Conservation (phyloP, 2,113 vertebrate species). For the Lota lota region DNA sequence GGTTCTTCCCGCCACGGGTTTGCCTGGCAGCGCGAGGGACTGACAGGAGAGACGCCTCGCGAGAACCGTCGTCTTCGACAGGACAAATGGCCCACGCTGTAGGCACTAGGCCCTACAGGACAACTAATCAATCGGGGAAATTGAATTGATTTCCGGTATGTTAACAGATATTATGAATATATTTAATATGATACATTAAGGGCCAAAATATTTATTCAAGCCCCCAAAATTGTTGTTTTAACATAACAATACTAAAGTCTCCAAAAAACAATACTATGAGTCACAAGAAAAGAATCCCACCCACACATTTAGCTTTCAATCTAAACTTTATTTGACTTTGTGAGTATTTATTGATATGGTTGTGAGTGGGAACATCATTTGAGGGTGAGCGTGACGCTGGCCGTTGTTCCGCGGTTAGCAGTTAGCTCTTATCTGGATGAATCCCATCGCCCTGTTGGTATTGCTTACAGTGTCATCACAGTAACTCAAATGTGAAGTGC, state of each 20-base stretch:
- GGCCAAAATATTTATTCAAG: too few species aligned
- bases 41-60: too few species aligned
- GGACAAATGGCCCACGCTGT: too few species aligned
- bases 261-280: constrained; percentile 1
- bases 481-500: constrained; percentile 35
- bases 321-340: constrained; percentile 60
- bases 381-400: constrained; percentile 34
- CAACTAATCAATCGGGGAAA: too few species aligned
- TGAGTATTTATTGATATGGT: constrained; percentile 40
- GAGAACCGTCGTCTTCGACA: too few species aligned
- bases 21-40: too few species aligned
- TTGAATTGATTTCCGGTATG: too few species aligned
- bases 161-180: too few species aligned
- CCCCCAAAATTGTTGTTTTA: too few species aligned
- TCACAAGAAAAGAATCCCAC: neutral
- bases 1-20: too few species aligned
- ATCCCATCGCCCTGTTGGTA: constrained; percentile 24
- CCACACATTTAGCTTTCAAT: constrained; percentile 15
- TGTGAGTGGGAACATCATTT: constrained; percentile 41
- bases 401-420: constrained; percentile 25
- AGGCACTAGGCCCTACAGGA: too few species aligned
- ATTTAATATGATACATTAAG: too few species aligned
- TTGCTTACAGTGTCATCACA: constrained; percentile 48
- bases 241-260: neutral
- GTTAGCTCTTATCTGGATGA: constrained; percentile 29